These are phyloP conservation scores for Melanotaenia trifasciata DNA, from an alignment of 2,797 vertebrate genomes.

Conservation along the genomic window DNA sequence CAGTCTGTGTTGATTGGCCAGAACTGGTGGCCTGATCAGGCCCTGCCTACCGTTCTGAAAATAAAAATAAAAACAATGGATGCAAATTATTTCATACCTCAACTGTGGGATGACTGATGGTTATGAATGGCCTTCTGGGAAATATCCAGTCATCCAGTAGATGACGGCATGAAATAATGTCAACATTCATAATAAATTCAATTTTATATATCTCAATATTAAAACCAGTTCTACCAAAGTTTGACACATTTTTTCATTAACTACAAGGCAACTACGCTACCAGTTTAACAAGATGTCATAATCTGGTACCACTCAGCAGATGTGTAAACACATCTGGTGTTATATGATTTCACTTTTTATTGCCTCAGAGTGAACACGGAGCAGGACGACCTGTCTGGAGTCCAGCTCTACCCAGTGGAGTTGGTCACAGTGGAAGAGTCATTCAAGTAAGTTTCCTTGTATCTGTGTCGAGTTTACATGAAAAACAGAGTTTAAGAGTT, in stretches of 20 bases:
- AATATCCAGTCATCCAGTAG: not conserved
- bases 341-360: not conserved
- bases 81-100: not conserved
- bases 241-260: not conserved
- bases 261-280: not conserved
- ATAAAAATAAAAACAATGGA: not conserved
- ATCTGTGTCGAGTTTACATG: not conserved
- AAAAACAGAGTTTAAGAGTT: not conserved
- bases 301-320: not conserved
- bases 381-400: slow-evolving; percentile 78
- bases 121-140: not conserved
- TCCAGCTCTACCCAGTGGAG: slow-evolving; percentile 85
- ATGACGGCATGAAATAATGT: not conserved
- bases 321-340: not conserved
- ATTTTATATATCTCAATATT: too few species aligned
- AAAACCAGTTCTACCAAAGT: not conserved
- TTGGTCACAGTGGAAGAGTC: slow-evolving; percentile 81
- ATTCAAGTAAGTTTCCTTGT: slow-evolving; percentile 79
- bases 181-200: too few species aligned
- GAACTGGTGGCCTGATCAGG: not conserved
- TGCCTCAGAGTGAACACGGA: slow-evolving; percentile 79
- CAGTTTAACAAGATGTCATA: not conserved
- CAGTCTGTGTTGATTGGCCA: not conserved
- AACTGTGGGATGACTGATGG: too few species aligned
- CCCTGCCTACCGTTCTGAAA: not conserved